Base-by-base conservation (phyloP, 2,797 vertebrate genomes). In the Periophthalmus magnuspinnatus region DNA sequence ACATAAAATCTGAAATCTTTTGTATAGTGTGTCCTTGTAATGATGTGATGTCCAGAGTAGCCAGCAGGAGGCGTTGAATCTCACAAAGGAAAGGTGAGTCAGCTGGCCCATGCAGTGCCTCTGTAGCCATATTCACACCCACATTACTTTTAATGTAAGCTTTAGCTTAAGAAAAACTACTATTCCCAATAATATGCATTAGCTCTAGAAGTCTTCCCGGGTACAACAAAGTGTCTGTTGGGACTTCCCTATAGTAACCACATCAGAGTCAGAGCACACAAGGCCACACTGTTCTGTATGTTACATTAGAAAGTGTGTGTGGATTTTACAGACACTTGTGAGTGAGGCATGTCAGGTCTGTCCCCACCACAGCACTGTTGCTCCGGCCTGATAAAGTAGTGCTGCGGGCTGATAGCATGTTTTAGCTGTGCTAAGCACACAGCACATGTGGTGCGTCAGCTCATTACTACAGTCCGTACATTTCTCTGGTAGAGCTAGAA, bases 61-160 rank as follows among this genome's bases (percentile, higher is more conserved):
- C 88, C 90, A 86, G 78, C 75, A 89, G 85, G 81, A 60, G 88
- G 86, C 78, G 61, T 34, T 67, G 0, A 61, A 71, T 64, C 72
- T 32, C 70, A 65, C 76, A 61, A 64, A 67, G 78, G 60, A 81
- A 83, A 81, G 83, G 86, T 90, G 88, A 93, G 85, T 92, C 88
- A 65, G 63, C 59, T 76, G 79, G 72, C 80, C 71, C 72, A 81
- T 14, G 75, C 70, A 79, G 76, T 92, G 93, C 94, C 16, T 34
- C 57, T 54, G 21, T 24, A 59, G 57, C 58, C 33, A 19, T 34
- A 24, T 0, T 19, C 47, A 65, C 24, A 50, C 41, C 62, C 13
- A 21, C 45, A 19, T 48, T 28, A 33, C 17, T 11, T 33, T 50
- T 41, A 65, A 16, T 63, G 63, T n/a, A n/a, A 45, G 24, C 16